Evolutionary conservation across 2,888 invertebrate species (phyloP), one percentile per base, ranked within the genome.

Genomic region (Aporophyla nigra): DNA sequence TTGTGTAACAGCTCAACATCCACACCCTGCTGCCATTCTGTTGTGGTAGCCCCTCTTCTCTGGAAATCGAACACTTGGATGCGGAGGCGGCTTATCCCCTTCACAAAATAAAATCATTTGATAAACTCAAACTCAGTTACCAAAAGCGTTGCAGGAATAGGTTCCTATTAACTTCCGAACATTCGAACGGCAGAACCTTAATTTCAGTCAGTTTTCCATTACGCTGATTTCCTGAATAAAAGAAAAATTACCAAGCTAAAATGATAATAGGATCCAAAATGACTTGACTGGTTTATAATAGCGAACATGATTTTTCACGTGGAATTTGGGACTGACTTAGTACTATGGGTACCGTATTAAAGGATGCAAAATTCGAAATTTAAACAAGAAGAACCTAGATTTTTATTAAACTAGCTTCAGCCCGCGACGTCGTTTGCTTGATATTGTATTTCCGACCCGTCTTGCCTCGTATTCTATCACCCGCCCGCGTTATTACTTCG

Each of bases 131-230:
- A 53, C 53, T n/a, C 21, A 10, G n/a, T n/a, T 14, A 6, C 19
- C 65, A 24, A 65, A 24, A 6, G 24, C 4, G 4, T 19, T 65
- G 19, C 3, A 63, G 53, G 27, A 46, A 71, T 66, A 59, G 33
- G 33, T 33, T 2, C 24, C 43, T 43, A 19, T 9, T 59, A 70
- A 65, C 73, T 80, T 80, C 74, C 58, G 33, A 40, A 63, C 21
- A 56, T 61, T 71, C 54, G 59, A 58, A 21, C 14, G 75, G 14
- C 51, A 51, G 53, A 61, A 58, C 58, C 59, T 46, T 62, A 33
- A 21, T n/a, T 66, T 69, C 49, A 63, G 58, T 66, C 9, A 83
- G 74, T 74, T 74, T 80, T 80, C 73, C 59, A 66, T 78, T 59
- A 69, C 68, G 14, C 16, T 61, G 54, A 56, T 59, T 72, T 76